Evolutionary conservation across 2,888 invertebrate genomes (phyloP).

Genomic region (Carabus problematicus): DNA sequence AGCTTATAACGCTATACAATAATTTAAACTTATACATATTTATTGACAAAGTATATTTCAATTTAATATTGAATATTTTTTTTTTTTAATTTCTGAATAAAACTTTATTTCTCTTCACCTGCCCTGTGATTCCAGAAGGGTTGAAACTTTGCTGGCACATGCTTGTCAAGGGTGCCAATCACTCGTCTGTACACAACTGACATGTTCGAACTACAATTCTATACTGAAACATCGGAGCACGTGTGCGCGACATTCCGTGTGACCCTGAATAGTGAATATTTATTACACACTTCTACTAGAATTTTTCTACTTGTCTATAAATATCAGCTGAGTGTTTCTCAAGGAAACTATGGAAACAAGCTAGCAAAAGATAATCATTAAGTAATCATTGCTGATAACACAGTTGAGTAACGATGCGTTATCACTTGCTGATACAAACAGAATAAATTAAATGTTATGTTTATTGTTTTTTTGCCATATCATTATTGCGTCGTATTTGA

Average conservation of each 20-base stretch:
- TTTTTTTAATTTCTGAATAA: background rate
- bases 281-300: no score
- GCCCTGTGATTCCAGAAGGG: constrained; percentile 32
- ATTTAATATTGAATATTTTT: background rate
- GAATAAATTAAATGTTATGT: background rate
- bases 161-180: constrained; percentile 21
- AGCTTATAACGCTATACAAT: no score
- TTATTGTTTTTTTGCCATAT: background rate
- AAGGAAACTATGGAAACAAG: no score
- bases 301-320: no score
- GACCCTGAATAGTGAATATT: constrained; percentile 18
- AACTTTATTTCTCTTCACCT: background rate
- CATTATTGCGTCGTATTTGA: background rate
- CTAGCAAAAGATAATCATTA: no score
- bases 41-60: background rate
- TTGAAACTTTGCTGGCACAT: constrained; percentile 28
- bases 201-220: constrained; percentile 2
- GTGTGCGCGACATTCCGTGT: background rate
- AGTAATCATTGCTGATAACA: no score
- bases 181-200: constrained; percentile 16
- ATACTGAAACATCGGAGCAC: background rate
- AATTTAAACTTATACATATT: no score
- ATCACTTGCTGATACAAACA: no score
- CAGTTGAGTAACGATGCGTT: no score
- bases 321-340: no score